Evolutionary conservation across 2,888 invertebrate genomes (phyloP).

Genomic region (Campoletis raptor): DNA sequence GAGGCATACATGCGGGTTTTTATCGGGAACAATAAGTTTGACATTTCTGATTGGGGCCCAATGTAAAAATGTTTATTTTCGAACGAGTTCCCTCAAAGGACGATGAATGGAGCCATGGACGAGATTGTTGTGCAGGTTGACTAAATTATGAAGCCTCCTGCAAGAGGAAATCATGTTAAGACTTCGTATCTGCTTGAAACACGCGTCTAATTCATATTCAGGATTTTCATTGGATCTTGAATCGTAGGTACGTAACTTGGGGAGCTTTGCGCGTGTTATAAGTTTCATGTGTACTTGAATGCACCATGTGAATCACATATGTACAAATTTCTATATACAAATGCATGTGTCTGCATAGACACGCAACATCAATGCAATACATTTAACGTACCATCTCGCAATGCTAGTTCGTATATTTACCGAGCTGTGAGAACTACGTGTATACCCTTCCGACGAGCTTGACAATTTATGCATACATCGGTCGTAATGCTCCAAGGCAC

Average conservation of each 20-base stretch:
- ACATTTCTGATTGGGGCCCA: neutral
- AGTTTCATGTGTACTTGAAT: slow-evolving; percentile 60
- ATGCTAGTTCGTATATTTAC: slow-evolving; percentile 6
- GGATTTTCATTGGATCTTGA: slow-evolving; percentile 68
- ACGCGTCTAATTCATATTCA: slow-evolving; percentile 73
- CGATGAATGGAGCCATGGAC: slow-evolving; percentile 25
- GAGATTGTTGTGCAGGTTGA: slow-evolving; percentile 4
- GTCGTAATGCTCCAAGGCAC: slow-evolving; percentile 75
- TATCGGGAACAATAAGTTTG: neutral
- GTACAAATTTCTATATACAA: neutral
- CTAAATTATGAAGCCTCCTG: slow-evolving; percentile 13
- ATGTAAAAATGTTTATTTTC: neutral
- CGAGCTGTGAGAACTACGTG: slow-evolving; percentile 6
- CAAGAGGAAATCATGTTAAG: slow-evolving; percentile 55
- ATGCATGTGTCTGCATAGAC: neutral
- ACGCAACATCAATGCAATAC: neutral
- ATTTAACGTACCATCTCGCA: slow-evolving; percentile 8
- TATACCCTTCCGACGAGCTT: slow-evolving; percentile 40
- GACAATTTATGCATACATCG: slow-evolving; percentile 77
- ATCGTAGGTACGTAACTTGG: slow-evolving; percentile 63
- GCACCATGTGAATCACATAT: slow-evolving; percentile 15
- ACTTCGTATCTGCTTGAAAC: slow-evolving; percentile 17
- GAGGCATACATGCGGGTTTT: neutral
- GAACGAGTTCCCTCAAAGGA: neutral
- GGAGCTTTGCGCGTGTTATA: slow-evolving; percentile 65